Base-by-base conservation (phyloP, 2,888 invertebrate species). In the Platypus cylindrus region DNA sequence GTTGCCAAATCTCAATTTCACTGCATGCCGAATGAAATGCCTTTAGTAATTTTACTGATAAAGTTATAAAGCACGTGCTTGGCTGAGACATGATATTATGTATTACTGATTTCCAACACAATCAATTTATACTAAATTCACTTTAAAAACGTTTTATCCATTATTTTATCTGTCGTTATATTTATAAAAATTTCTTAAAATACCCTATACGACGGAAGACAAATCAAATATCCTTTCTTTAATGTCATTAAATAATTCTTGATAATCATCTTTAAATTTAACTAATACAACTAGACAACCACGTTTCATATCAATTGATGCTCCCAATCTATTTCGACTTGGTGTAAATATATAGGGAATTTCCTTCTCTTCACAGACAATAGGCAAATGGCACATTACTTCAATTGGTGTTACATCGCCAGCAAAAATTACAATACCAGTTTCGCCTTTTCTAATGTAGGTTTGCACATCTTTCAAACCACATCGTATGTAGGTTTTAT, bases 401-500 rank as follows among this genome's bases (percentile, higher is more conserved):
- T 98, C 97, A 32, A 98, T 73, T 0, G 98, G 98, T 22, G 84
- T 83, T 8, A 95, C 87, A 65, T 98, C 93, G 3, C 97, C 98
- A 42, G 93, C 93, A 55, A 97, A 83, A 9, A 95, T 67, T 0
- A 87, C 83, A 38, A 95, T 67, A 15, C 94, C 95, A 48, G 73
- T 85, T 64, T 93, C 91, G 5, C 91, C 91, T 62, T 90, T 83
- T 15, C 93, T 71, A 20, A 98, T 66, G 48, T 84, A 77, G 40
- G 82, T 84, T 58, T 94, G 94, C 0, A 95, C 94, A 55, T 91
- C 89, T 64, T 89, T 89, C 0, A 97, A 67, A 1, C 97, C 97
- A 58, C 86, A 86, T 26, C 84, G 65, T 8, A 86, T 64, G 47
- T 66, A 77, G 15, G 76, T 77, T 62, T 91, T 93, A 33, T 86